Base-by-base conservation (phyloP, 1,140 invertebrate species). In the Cheumatopsyche charites region DNA sequence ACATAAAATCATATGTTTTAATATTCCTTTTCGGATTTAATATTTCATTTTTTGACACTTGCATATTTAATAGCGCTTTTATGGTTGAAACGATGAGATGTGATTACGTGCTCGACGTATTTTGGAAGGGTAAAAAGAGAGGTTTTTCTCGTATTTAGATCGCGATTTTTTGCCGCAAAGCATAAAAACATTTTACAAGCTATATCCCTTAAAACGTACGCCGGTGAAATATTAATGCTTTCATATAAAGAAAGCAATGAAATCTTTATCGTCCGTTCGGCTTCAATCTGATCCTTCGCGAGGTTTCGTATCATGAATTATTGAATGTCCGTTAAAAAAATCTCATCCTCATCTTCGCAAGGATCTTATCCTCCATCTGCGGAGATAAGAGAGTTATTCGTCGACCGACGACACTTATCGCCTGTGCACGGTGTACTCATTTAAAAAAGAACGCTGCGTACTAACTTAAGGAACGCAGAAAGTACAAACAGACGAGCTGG, bases 231-330 rank as follows among this genome's bases (percentile, higher is more conserved):
- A 58, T 58, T 58, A 23, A 58, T 58, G 55, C 11, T 58, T 58
- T 58, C 55, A 25, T 58, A 58, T 58, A 58, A 58, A 58, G 55
- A 58, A 58, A 58, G 55, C 55, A 58, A 58, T 58, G 55, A 58
- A 58, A 58, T 58, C 55, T 58, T 58, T 58, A 58, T 58, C 55
- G 55, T 58, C 23, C 55, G 55, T 58, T 58, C 55, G 55, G 55
- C 55, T 58, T 58, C 55, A 58, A 58, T 58, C 55, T 58, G 55
- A 58, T 58, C 55, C 23, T 58, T 25, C 21, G 55, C 55, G 55
- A 52, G 21, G 21, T 23, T 21, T 58, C 55, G 21, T 23, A 25
- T 58, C 55, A 25, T 58, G 55, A 58, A 58, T 58, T 58, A 25
- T 58, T 58, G 25, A 55, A 58, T 58, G 19, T 11, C 9, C 21